Evolutionary conservation across 2,113 vertebrate species (phyloP).

Genomic region (Aepyceros melampus): DNA sequence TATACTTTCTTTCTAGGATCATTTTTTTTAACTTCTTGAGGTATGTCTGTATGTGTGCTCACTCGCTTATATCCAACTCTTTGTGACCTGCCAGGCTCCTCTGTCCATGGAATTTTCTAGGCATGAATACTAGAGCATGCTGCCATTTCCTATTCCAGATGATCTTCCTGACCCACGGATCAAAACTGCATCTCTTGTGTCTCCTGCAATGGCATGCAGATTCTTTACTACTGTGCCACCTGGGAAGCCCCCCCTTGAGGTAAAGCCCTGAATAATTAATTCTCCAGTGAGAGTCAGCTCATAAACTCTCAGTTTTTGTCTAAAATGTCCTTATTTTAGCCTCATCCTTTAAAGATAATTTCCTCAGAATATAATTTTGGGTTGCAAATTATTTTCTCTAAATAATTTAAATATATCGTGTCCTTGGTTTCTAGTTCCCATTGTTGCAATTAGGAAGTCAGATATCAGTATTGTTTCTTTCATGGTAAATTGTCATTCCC

Average conservation of each 20-base stretch:
- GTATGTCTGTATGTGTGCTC: not conserved
- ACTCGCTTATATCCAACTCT: not conserved
- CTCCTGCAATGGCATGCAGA: not conserved
- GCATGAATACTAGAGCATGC: not conserved
- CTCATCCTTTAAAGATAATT: not conserved
- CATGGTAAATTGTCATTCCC: not conserved
- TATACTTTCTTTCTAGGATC: not conserved
- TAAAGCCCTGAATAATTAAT: not conserved
- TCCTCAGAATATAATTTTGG: not conserved
- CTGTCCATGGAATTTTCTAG: not conserved
- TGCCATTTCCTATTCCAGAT: not conserved
- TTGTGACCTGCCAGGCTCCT: not conserved
- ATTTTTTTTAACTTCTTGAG: not conserved
- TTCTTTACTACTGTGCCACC: not conserved
- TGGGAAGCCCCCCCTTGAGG: not conserved
- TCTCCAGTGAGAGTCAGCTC: not conserved
- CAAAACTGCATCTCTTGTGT: not conserved
- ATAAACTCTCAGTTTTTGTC: not conserved
- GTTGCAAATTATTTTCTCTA: not conserved
- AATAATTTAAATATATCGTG: not conserved
- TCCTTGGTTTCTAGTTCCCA: not conserved
- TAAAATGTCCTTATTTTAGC: constrained; percentile 15
- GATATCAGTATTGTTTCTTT: not conserved
- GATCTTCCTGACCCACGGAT: not conserved
- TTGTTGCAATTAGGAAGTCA: not conserved